Conservation (phyloP, 1,140 invertebrate species). For the Eciton burchellii region DNA sequence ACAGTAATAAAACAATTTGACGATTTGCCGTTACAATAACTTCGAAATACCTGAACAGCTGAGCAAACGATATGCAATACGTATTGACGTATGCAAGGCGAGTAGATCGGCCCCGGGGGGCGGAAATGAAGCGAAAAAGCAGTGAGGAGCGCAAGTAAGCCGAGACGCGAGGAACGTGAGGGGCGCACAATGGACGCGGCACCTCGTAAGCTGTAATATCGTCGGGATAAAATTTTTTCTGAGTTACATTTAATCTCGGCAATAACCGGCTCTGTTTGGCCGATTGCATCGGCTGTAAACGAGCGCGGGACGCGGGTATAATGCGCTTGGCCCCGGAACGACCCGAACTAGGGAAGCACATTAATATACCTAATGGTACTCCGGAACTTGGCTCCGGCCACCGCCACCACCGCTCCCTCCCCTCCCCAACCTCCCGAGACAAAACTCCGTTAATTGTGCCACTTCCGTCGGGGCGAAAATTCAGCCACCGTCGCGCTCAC, state of each 20-base stretch:
- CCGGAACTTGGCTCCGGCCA: constrained; percentile 66
- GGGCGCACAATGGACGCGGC: neutral
- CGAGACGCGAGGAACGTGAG: no score
- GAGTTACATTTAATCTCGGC: constrained; percentile 52
- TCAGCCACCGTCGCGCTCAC: constrained; percentile 50
- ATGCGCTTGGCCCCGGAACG: constrained; percentile 63
- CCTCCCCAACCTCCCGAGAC: constrained; percentile 45
- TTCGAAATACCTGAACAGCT: neutral
- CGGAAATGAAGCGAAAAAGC: no score
- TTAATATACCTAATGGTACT: constrained; percentile 73
- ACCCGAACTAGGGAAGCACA: constrained; percentile 64
- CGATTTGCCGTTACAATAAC: neutral
- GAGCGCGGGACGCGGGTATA: constrained; percentile 51
- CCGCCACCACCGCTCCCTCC: neutral
- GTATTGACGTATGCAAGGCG: no score
- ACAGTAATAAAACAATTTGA: no score
- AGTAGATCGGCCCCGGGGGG: no score
- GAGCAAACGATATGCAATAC: no score
- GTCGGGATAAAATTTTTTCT: constrained; percentile 53
- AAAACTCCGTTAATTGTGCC: constrained; percentile 73
- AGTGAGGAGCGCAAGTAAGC: neutral
- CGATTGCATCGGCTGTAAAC: constrained; percentile 49
- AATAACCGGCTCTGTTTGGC: constrained; percentile 45
- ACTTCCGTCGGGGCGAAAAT: constrained; percentile 68
- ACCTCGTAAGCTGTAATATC: constrained; percentile 38